A percentile compares a stretch with the other conserved stretches of the same genome.
Evolutionary conservation across 2,113 vertebrate species (phyloP).

Genomic region (Xiphias gladius): DNA sequence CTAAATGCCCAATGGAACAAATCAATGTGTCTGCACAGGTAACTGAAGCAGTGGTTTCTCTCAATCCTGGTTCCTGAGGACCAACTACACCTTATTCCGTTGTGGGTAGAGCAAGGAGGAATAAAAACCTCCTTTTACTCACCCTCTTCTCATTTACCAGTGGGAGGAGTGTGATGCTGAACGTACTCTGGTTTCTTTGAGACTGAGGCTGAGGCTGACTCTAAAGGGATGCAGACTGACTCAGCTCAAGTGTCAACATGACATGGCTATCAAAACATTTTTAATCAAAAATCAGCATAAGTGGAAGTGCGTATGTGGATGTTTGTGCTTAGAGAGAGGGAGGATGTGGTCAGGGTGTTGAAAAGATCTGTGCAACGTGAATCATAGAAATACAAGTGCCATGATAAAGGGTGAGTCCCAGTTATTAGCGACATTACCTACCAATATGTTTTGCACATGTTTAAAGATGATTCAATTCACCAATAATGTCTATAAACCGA

Average conservation of each 20-base stretch:
- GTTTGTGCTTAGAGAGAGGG: constrained; percentile 15
- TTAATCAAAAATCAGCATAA: background rate
- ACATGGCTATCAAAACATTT: constrained; percentile 10
- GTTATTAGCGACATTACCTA: background rate
- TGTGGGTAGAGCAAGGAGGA: too few relatives aligned
- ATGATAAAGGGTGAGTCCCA: background rate
- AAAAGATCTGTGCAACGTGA: constrained; percentile 32
- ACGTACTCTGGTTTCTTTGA: constrained; percentile 1
- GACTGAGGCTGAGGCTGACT: background rate
- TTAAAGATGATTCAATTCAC: background rate
- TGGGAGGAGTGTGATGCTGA: background rate
- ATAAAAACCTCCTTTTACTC: too few relatives aligned
- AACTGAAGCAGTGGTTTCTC: too few relatives aligned
- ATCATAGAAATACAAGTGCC: constrained; percentile 12
- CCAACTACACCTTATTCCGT: too few relatives aligned
- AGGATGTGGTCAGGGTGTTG: constrained; percentile 65
- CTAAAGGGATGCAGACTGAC: constrained; percentile 8
- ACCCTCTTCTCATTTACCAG: too few relatives aligned
- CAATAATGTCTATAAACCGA: too few relatives aligned
- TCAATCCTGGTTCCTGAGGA: too few relatives aligned
- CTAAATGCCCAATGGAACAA: background rate
- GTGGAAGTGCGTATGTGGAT: constrained; percentile 3
- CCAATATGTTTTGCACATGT: background rate
- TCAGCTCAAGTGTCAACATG: constrained; percentile 13
- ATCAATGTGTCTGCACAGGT: background rate